These are phyloP conservation scores for Ditula angustiorana DNA, from an alignment of 2,888 invertebrate species.

Conservation along the genomic window DNA sequence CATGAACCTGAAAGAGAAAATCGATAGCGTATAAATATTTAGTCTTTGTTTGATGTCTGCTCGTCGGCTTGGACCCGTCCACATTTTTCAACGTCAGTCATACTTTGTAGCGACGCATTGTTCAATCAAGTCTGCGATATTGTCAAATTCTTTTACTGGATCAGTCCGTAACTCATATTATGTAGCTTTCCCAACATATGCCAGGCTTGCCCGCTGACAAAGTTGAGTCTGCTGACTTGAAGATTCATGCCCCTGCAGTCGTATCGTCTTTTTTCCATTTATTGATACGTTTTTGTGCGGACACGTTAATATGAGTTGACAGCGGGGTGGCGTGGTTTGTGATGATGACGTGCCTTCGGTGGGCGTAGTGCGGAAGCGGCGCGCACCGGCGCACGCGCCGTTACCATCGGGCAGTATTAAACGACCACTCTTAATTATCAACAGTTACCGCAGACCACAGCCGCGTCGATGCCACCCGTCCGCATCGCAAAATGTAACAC, in stretches of 20 bases:
- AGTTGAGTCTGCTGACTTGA: neutral
- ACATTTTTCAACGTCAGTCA: slow-evolving; percentile 73
- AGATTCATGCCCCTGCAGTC: neutral
- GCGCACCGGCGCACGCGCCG: slow-evolving; percentile 67
- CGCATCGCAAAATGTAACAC: slow-evolving; percentile 52
- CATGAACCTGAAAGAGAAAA: slow-evolving; percentile 54
- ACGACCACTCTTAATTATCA: slow-evolving; percentile 80
- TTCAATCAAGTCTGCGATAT: slow-evolving; percentile 13
- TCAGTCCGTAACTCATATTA: slow-evolving; percentile 1
- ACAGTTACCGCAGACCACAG: slow-evolving; percentile 73
- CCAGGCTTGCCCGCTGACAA: neutral
- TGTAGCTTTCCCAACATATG: neutral
- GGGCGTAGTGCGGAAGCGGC: slow-evolving; percentile 72
- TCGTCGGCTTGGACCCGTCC: slow-evolving; percentile 57
- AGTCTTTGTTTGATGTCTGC: slow-evolving; percentile 65
- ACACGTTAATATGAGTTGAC: slow-evolving; percentile 43
- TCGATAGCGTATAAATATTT: slow-evolving; percentile 67
- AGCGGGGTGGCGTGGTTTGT: slow-evolving; percentile 45
- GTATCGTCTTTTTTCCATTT: slow-evolving; percentile 1
- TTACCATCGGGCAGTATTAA: slow-evolving; percentile 74
- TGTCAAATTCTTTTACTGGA: slow-evolving; percentile 20
- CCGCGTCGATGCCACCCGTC: slow-evolving; percentile 57
- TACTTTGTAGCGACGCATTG: slow-evolving; percentile 45
- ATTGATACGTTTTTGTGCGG: neutral
- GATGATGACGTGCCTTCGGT: slow-evolving; percentile 43